Base-by-base conservation (phyloP, 35 echinoderm and acorn worm species). In the Acanthaster planci region DNA sequence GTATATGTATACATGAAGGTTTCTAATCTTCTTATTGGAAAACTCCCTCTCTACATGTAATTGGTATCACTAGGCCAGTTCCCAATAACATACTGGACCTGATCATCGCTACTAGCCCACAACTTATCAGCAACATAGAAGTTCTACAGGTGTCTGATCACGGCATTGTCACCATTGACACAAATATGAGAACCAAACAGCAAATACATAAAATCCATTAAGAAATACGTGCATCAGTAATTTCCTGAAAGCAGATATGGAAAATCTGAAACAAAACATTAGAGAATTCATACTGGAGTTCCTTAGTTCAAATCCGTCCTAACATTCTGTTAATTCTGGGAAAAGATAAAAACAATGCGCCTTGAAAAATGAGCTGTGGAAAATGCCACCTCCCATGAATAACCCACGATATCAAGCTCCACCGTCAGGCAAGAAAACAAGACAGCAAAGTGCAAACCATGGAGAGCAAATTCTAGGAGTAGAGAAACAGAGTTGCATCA, bases 331-430 rank as follows among this genome's bases (percentile, higher is more conserved):
- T 1, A 44, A 84, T 39, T 84, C 58, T 90, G 88, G 88, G 38
- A 50, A 37, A 90, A n/a, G 44, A 84, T 90, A 84, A 37, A 36
- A 53, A 81, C 31, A 78, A 83, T 85, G 53, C 84, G 68, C 80
- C 81, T 51, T 90, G 80, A 19, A 84, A 84, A 79, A 76, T 90
- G 40, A 80, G 76, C 77, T 51, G 77, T 17, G 26, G 38, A n/a
- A 85, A 50, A 52, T 18, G 77, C 30, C 40, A 83, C 36, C 58
- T 89, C 23, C 77, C 78, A 38, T 82, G 77, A 77, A 68, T 82
- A 55, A 89, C 37, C 38, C 22, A 32, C 50, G 68, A 90, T 40
- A 64, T 90, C 18, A 90, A 40, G 44, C 39, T 89, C 0, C 82
- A 42, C 47, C 55, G 39, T 27, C 56, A 89, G 37, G 86, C 77